Base-by-base conservation (phyloP, 1,140 invertebrate genomes). In the Musca domestica region DNA sequence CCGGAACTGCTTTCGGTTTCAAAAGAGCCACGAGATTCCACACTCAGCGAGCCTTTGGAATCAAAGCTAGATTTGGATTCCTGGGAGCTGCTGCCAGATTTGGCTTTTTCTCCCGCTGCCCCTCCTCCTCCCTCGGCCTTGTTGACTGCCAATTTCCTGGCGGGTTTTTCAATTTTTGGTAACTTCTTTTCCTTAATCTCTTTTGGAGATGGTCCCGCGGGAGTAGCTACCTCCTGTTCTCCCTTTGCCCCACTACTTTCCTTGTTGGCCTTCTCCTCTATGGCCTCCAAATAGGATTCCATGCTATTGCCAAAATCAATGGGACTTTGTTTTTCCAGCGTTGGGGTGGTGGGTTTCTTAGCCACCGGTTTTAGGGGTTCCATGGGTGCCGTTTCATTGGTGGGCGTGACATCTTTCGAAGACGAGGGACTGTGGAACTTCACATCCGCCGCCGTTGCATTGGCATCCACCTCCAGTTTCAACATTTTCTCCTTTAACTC, bases 1-100 rank as follows among this genome's bases (percentile, higher is more conserved):
- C 89, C 89, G n/a, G 88, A 91, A 71, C 90, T 91, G 25, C 89
- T 91, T 78, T 90, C 88, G 20, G 86, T 90, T 82, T 90, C 88
- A 71, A 89, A 85, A 1, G 88, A 90, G 23, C 88, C 88, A 70
- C 86, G 83, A 0, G 88, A 89, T 76, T 90, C 88, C 3, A 88
- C 86, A 73, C 86, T 87, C 6, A 87, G 73, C 6, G 86, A 87
- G 9, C 86, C 85, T 71, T 84, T 85, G 6, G 86, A 87, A 71
- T 87, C 86, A 68, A 87, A 85, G 70, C 86, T 87, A 3, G 86
- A 87, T 74, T 87, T 87, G 15, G 86, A 87, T 69, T 82, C 80
- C n/a, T 80, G 74, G 10, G 80, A 82, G 67, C 80, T 81, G 23
- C 80, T 78, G n/a, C 80, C 75, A 2, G 80, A 81, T 72, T 77